Base-by-base conservation (phyloP, 2,797 vertebrate species). In the Falco naumanni region DNA sequence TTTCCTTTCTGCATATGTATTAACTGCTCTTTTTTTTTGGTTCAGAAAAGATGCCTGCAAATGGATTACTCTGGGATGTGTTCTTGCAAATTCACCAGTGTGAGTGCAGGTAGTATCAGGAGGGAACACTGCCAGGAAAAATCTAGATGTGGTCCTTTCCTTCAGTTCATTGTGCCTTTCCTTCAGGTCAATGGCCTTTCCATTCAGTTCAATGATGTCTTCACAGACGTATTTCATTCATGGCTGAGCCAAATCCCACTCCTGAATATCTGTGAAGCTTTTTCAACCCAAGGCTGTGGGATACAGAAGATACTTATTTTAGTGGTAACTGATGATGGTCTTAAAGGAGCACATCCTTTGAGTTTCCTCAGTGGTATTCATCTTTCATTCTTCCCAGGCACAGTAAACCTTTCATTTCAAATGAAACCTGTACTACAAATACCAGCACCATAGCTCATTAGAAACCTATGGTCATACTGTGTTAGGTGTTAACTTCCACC, bases 1-100 rank as follows among this genome's bases (percentile, higher is more conserved):
- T 96, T 96, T 82, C 72, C 93, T 96, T 97, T 97, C 92, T 97
- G 89, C 96, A 96, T 96, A 95, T 95, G 82, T 87, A 97, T 97
- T 95, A 96, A 95, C 94, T 90, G 76, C 66, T 92, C 66, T 84
- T 89, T 93, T 78, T 84, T 89, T 91, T 81, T 18, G 84, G 51
- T 88, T 92, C 85, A 96, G 91, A 92, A 92, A 94, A 93, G 84
- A 95, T 91, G 79, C 70, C 77, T 91, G 54, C 79, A 94, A 89
- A 83, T 56, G 65, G 63, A 95, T 92, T 95, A 93, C 79, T 79
- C 75, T 57, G 70, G 56, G 61, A 85, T 65, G 33, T n/a, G 19
- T 13, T 89, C 82, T 57, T 95, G 79, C 80, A 84, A 91, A 61
- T 79, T 66, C 77, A 84, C 59, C 59, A 66, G 43, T 22, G 31